These are phyloP conservation scores for Helleia helle DNA, from an alignment of 2,888 invertebrate species.

Conservation along the genomic window DNA sequence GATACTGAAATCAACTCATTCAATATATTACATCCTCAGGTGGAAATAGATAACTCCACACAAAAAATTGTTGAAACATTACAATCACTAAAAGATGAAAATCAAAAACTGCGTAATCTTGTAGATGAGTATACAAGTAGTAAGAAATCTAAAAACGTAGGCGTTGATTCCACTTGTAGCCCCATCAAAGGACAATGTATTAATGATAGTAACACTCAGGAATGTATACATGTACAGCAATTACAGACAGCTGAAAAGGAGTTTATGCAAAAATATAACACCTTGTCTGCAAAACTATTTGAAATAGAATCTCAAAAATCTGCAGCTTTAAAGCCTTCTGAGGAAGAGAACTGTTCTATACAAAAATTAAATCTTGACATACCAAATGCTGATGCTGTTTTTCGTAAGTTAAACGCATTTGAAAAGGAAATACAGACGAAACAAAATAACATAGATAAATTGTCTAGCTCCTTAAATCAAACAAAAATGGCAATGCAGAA, in stretches of 20 bases:
- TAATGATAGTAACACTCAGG: constrained; percentile 16
- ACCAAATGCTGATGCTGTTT: constrained; percentile 34
- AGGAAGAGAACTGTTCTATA: constrained; percentile 36
- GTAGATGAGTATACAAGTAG: constrained; percentile 25
- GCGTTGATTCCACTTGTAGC: constrained; percentile 29
- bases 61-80: constrained; percentile 29
- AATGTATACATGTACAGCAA: constrained; percentile 25
- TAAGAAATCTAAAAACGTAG: constrained; percentile 16
- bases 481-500: constrained; percentile 36
- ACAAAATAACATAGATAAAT: constrained; percentile 32
- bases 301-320: constrained; percentile 32
- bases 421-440: constrained; percentile 39
- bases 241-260: constrained; percentile 20
- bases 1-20: constrained; percentile 25
- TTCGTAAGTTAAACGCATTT: constrained; percentile 35
- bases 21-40: constrained; percentile 25
- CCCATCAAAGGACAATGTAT: constrained; percentile 26
- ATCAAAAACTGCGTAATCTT: constrained; percentile 31
- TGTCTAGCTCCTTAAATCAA: constrained; percentile 28
- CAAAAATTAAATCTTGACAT: constrained; percentile 38
- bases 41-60: constrained; percentile 25
- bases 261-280: constrained; percentile 28
- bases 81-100: constrained; percentile 36
- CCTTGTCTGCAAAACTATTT: constrained; percentile 29
- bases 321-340: no score